A percentile compares a stretch with the other conserved stretches of the same genome.
These are phyloP conservation scores for Ochlodes sylvanus DNA, from an alignment of 2,888 invertebrate species.

Conservation along the genomic window DNA sequence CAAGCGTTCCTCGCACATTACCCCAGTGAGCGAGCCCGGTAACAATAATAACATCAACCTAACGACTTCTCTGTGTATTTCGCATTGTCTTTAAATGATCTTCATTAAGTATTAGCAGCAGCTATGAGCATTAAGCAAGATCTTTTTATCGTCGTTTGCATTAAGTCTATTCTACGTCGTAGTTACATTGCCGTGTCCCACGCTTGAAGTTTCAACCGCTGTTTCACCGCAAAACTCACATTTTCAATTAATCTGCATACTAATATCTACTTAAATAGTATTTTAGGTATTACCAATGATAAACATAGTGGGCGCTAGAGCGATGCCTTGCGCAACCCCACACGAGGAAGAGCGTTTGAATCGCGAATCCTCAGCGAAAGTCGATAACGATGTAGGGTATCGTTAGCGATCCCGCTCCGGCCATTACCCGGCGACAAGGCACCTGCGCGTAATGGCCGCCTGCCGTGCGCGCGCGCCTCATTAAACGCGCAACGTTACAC, in stretches of 20 bases:
- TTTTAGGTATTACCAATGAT: background rate
- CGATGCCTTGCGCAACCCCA: constrained; percentile 21
- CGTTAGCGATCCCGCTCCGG: constrained; percentile 39
- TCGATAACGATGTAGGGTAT: constrained; percentile 36
- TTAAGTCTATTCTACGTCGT: constrained; percentile 4
- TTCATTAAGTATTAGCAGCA: constrained; percentile 34
- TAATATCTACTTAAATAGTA: background rate
- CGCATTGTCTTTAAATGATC: constrained; percentile 36
- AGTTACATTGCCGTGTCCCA: background rate
- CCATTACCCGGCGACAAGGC: constrained; percentile 38
- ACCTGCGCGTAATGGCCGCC: constrained; percentile 58
- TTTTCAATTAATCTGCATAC: background rate
- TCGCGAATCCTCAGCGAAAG: constrained; percentile 33
- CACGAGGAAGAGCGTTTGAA: constrained; percentile 10
- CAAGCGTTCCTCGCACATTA: constrained; percentile 11
- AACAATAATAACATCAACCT: constrained; percentile 31
- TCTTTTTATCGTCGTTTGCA: constrained; percentile 13
- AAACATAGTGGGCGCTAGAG: background rate
- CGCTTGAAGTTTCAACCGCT: background rate
- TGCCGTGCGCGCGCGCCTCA: constrained; percentile 70
- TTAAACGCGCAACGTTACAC: constrained; percentile 50
- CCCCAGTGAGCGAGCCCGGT: constrained; percentile 17
- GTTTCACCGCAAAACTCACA: background rate
- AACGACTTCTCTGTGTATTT: constrained; percentile 30
- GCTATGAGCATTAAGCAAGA: constrained; percentile 27